Percentiles rank a stretch among this genome's conserved stretches.
These are phyloP conservation scores for Nycticryphes semicollaris DNA, from an alignment of 2,113 vertebrate genomes.

Conservation along the genomic window DNA sequence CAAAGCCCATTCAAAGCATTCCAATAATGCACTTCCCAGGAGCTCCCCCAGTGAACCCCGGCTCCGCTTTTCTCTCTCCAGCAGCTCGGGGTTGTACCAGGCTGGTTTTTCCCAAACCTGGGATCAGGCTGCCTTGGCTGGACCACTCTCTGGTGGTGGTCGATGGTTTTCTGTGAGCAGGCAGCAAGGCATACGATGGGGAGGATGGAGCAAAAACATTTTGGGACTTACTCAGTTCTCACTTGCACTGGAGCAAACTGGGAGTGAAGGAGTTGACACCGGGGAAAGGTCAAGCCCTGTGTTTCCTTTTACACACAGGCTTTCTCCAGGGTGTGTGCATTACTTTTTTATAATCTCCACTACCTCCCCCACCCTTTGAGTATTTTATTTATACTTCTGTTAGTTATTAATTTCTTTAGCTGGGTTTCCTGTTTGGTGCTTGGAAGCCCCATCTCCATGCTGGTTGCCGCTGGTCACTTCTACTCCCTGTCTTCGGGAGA, in stretches of 20 bases:
- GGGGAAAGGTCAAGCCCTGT: neutral
- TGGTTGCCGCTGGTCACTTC: neutral
- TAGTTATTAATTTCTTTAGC: neutral
- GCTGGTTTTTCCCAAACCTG: neutral
- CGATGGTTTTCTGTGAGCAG: neutral
- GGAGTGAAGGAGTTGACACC: neutral
- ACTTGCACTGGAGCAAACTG: neutral
- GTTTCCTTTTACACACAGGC: neutral
- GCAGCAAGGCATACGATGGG: neutral
- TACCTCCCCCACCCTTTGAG: neutral
- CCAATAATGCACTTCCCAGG: rapidly evolving
- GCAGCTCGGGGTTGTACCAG: rapidly evolving
- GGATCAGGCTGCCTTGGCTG: neutral
- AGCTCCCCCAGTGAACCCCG: neutral
- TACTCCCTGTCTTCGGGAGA: too few species aligned
- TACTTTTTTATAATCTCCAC: neutral
- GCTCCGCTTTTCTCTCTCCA: rapidly evolving
- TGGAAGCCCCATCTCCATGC: neutral
- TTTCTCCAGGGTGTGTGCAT: neutral
- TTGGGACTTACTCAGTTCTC: neutral
- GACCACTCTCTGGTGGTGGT: neutral
- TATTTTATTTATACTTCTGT: neutral
- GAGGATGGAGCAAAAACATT: neutral
- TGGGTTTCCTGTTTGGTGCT: neutral
- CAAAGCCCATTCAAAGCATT: rapidly evolving